Evolutionary conservation across 2,113 vertebrate genomes (phyloP), one percentile per base, ranked within the genome.

Genomic region (Calyptomena viridis): DNA sequence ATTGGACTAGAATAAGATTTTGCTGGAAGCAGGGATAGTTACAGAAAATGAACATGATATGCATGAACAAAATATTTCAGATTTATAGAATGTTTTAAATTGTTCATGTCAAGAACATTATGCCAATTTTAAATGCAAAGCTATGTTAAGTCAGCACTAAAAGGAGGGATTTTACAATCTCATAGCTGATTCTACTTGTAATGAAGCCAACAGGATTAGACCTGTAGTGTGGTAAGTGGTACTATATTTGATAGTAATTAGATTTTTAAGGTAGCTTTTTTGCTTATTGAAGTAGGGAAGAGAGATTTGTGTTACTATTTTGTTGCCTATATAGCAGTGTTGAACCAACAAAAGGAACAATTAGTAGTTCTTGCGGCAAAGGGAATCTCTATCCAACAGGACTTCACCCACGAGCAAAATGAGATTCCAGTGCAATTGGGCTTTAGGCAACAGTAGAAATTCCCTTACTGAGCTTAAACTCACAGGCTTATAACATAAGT

Each of bases 1-100:
- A 88, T 95, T 94, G 82, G 15, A 56, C 78, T 82, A 44, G 49
- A 93, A 75, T 89, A 87, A 73, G 79, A 76, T 78, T 91, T 96
- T 89, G 63, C 83, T 27, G 40, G 52, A 93, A 85, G 55, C n/a
- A 64, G 46, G 46, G 40, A 64, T 85, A 55, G 7, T 86, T 81
- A 76, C 14, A 58, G 33, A 52, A 56, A 85, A 69, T 37, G 16
- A 89, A 50, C 24, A 18, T 1, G 2, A n/a, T 76, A 12, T 23
- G 30, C 44, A 35, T 85, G 17, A 88, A 56, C 31, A 85, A 87
- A 89, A 59, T 19, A 19, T 37, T 42, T 86, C 59, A 77, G 27
- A 59, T 88, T 80, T 68, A n/a, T 75, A 62, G 33, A 66, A 67
- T 22, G 33, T 67, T 93, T 91, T 75, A 74, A 84, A 59, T 40